A percentile compares a stretch with the other conserved stretches of the same genome.
phyloP scores from a whole-genome alignment of 1,140 invertebrate genomes.

The Drosophila malerkotliana region DNA sequence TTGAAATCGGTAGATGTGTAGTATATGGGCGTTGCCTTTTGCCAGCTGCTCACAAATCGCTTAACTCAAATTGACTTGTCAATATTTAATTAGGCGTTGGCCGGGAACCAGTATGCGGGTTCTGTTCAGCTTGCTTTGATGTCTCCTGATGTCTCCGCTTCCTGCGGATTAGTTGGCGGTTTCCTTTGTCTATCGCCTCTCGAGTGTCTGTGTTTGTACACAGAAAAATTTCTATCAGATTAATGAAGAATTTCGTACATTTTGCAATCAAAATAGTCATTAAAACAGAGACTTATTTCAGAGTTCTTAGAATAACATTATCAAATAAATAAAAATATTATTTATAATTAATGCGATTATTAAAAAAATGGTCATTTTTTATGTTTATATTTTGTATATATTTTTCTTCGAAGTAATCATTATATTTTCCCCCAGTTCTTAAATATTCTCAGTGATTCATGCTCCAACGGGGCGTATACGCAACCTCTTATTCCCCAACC shows the following conservation, averaged over 20 bases:
- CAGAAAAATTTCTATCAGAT: conserved; percentile 17
- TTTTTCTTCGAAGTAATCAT: background rate
- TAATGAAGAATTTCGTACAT: conserved; percentile 7
- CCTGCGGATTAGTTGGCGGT: conserved; percentile 72
- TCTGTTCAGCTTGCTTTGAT: conserved; percentile 55
- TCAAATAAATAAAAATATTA: background rate
- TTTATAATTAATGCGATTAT: too few relatives aligned
- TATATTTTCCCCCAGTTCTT: background rate
- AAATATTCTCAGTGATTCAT: background rate
- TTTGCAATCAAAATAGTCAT: background rate
- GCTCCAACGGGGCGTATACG: conserved; percentile 35
- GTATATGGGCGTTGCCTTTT: background rate
- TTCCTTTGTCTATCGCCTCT: conserved; percentile 39
- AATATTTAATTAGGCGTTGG: conserved; percentile 78
- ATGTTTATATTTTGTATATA: background rate
- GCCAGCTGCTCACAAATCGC: conserved; percentile 77
- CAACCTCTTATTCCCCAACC: conserved; percentile 23
- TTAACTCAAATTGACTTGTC: conserved; percentile 82
- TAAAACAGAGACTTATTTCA: background rate
- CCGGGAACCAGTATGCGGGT: conserved; percentile 49
- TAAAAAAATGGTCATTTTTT: background rate
- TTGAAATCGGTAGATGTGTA: conserved; percentile 10
- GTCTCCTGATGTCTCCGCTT: conserved; percentile 39
- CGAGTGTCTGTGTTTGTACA: conserved; percentile 8
- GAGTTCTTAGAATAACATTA: background rate